phyloP scores from a whole-genome alignment of 2,888 invertebrate genomes.

The Cyrtodaria siliqua region DNA sequence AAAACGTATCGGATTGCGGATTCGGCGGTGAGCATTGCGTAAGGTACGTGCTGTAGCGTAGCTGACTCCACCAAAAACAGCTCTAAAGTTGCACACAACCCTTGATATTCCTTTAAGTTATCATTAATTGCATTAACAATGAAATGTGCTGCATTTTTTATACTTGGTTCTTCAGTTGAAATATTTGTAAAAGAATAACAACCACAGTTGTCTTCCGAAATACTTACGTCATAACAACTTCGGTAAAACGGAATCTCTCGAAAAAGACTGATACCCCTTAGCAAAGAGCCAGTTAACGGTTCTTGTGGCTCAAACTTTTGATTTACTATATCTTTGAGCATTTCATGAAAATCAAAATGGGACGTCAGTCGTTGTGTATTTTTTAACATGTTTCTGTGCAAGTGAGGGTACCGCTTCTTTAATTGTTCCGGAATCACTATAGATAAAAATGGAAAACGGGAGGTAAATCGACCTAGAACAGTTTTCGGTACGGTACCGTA shows the following conservation, averaged over 20 bases:
- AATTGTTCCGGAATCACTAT: slow-evolving; percentile 92
- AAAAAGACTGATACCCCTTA: slow-evolving; percentile 83
- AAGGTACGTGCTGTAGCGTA: too few relatives aligned
- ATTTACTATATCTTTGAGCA: slow-evolving; percentile 89
- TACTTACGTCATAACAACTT: slow-evolving; percentile 94
- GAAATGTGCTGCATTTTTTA: too few relatives aligned
- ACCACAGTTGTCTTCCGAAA: slow-evolving; percentile 98
- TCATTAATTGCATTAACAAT: too few relatives aligned
- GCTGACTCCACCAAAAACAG: too few relatives aligned
- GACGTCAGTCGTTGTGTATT: slow-evolving; percentile 92
- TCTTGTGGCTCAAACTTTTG: too few relatives aligned
- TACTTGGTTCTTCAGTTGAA: slow-evolving; percentile 87
- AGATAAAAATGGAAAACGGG: slow-evolving; percentile 95
- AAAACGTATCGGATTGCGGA: slow-evolving; percentile 91
- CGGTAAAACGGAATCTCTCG: slow-evolving; percentile 89
- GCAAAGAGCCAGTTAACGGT: too few relatives aligned
- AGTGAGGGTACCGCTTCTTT: slow-evolving; percentile 88
- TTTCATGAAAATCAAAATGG: slow-evolving; percentile 95
- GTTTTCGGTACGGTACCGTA: slow-evolving; percentile 94
- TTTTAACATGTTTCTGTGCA: slow-evolving; percentile 88
- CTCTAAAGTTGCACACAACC: too few relatives aligned
- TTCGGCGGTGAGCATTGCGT: too few relatives aligned
- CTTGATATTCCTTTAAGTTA: too few relatives aligned
- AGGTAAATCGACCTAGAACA: slow-evolving; percentile 96
- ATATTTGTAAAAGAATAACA: slow-evolving; percentile 94